Conservation (phyloP, 2,113 vertebrate genomes). For the Chaetodon trifascialis region DNA sequence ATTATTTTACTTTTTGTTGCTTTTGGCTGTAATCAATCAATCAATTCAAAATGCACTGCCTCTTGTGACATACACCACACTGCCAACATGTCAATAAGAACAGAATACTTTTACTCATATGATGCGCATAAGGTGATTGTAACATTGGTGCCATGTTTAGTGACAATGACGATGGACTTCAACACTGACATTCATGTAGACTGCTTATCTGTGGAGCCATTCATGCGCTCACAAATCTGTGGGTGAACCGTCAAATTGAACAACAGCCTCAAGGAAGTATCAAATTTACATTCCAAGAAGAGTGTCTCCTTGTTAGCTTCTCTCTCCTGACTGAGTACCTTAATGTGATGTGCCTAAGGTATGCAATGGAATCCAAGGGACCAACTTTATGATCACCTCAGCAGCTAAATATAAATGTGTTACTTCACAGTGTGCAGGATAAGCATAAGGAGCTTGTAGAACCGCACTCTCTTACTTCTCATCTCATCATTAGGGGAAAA, state of each 20-base stretch:
- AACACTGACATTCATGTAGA: constrained; percentile 25
- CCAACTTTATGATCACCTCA: constrained; percentile 86
- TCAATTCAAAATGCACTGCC: constrained; percentile 82
- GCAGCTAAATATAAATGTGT: constrained; percentile 72
- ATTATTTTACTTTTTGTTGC: constrained; percentile 67
- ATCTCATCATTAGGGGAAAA: constrained; percentile 50
- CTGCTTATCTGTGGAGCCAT: constrained; percentile 47
- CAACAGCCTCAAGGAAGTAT: constrained; percentile 59
- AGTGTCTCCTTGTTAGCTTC: constrained; percentile 60
- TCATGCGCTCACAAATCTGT: constrained; percentile 40
- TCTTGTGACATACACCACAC: constrained; percentile 72
- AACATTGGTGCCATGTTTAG: constrained; percentile 80
- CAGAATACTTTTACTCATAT: constrained; percentile 56
- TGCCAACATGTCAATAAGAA: constrained; percentile 66
- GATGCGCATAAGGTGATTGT: constrained; percentile 84
- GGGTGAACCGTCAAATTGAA: constrained; percentile 37
- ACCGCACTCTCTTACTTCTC: constrained; percentile 57
- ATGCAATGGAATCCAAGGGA: constrained; percentile 72
- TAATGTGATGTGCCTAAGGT: constrained; percentile 67
- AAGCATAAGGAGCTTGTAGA: constrained; percentile 69
- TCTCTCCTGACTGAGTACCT: constrained; percentile 53
- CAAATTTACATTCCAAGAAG: constrained; percentile 79
- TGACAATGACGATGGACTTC: constrained; percentile 34
- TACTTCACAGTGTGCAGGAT: constrained; percentile 72
- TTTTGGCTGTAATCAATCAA: constrained; percentile 83